Evolutionary conservation across 2,113 vertebrate species (phyloP), one percentile per base, ranked within the genome.

Genomic region (Engraulis encrasicolus): DNA sequence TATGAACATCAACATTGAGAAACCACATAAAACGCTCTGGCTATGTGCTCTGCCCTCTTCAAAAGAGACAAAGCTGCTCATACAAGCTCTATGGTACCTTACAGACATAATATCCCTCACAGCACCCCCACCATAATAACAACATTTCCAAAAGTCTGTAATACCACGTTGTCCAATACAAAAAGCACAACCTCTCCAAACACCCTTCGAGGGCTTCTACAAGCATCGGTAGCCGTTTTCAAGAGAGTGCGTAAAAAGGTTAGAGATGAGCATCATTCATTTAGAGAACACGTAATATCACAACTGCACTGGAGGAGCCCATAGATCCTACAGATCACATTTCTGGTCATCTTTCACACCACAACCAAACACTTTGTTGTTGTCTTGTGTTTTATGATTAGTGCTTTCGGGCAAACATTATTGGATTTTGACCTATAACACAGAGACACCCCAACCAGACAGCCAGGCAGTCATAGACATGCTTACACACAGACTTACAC

Each of bases 401-500:
- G 80, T 38, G 82, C 83, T 86, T 82, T 83, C 49, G 40, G 80
- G 80, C 58, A 81, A 83, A 83, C 82, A 81, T 50, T 78, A 66
- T 78, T 80, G 85, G 66, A 50, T 61, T 36, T 61, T 86, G 84
- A 86, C 49, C 85, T 74, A 74, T 36, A 74, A 74, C 66, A 71
- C 66, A 74, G 27, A 74, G 66, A 74, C 58, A 66, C 58, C 23
- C 58, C n/a, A n/a, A n/a, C n/a, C n/a, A n/a, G n/a, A n/a, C n/a
- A n/a, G n/a, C n/a, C n/a, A n/a, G n/a, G n/a, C n/a, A n/a, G n/a
- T n/a, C n/a, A n/a, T n/a, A n/a, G n/a, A n/a, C n/a, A 23, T 6
- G 14, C 58, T 31, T 27, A 74, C 9, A 14, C 27, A 71, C 27
- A 71, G 79, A 84, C 48, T 31, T 27, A 34, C 31, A 71, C 27